Evolutionary conservation across 2,113 vertebrate species (phyloP).

Genomic region (Isurus oxyrinchus): DNA sequence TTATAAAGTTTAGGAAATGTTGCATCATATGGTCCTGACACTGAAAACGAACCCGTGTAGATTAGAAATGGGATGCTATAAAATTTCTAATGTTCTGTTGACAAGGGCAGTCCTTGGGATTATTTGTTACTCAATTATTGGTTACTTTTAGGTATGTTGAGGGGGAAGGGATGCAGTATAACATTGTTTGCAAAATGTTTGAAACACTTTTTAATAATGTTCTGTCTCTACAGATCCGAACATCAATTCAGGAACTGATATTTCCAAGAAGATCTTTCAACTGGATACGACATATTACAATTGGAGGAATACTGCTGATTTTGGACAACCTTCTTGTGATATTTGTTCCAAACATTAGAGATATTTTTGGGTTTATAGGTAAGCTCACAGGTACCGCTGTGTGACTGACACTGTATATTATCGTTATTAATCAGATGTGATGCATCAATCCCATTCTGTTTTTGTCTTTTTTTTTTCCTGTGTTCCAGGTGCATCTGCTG

Average conservation of each 20-base stretch:
- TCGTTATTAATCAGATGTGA: neutral
- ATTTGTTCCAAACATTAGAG: slow-evolving; percentile 90
- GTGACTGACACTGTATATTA: neutral
- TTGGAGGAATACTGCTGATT: slow-evolving; percentile 69
- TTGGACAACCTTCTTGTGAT: slow-evolving; percentile 89
- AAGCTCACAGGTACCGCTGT: slow-evolving; percentile 45
- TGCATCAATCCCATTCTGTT: neutral
- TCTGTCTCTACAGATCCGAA: slow-evolving; percentile 72
- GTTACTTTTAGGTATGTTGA: neutral
- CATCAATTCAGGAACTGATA: slow-evolving; percentile 75
- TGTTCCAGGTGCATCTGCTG: slow-evolving; percentile 80
- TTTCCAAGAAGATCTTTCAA: slow-evolving; percentile 84
- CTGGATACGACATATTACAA: slow-evolving; percentile 81
- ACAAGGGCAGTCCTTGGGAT: neutral
- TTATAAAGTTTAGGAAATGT: neutral
- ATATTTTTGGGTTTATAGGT: slow-evolving; percentile 99
- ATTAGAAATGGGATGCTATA: neutral
- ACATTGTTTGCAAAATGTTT: neutral
- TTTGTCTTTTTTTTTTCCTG: neutral
- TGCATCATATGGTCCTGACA: neutral
- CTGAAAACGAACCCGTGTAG: neutral
- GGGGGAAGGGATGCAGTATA: no score
- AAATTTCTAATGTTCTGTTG: neutral
- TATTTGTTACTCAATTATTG: neutral
- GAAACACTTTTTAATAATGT: neutral